Percentiles rank a stretch among this genome's conserved stretches.
phyloP scores from a whole-genome alignment of 1,140 invertebrate species.

The Venustaconcha ellipsiformis region DNA sequence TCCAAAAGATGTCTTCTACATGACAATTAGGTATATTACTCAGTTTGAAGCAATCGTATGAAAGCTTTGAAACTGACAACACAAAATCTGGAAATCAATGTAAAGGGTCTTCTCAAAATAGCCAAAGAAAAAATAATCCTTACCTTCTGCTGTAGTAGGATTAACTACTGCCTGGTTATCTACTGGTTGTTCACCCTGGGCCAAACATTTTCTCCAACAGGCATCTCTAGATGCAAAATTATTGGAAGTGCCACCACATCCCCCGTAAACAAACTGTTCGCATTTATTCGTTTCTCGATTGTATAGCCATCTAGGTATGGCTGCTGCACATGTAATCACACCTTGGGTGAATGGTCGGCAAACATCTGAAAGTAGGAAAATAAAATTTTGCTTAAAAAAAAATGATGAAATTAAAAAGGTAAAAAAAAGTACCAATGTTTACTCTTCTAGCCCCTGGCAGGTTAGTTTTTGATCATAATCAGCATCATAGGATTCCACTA shows the following conservation, averaged over 20 bases:
- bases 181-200: background rate
- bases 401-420: no score
- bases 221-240: slow-evolving; percentile 66
- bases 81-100: background rate
- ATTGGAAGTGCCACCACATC: slow-evolving; percentile 73
- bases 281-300: slow-evolving; percentile 65
- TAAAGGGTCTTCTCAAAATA: background rate
- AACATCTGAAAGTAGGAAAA: slow-evolving; percentile 17
- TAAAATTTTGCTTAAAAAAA: background rate
- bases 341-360: slow-evolving; percentile 24
- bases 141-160: no score
- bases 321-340: slow-evolving; percentile 17
- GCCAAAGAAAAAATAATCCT: no score
- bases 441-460: no score
- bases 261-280: slow-evolving; percentile 73
- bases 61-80: background rate
- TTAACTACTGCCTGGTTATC: background rate
- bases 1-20: no score
- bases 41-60: background rate
- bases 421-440: no score
- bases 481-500: no score
- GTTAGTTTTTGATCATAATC: no score
- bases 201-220: slow-evolving; percentile 27
- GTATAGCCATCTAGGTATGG: slow-evolving; percentile 69
- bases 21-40: no score